These are phyloP conservation scores for Psephotus haematonotus DNA, from an alignment of 2,113 vertebrate species.

Conservation along the genomic window DNA sequence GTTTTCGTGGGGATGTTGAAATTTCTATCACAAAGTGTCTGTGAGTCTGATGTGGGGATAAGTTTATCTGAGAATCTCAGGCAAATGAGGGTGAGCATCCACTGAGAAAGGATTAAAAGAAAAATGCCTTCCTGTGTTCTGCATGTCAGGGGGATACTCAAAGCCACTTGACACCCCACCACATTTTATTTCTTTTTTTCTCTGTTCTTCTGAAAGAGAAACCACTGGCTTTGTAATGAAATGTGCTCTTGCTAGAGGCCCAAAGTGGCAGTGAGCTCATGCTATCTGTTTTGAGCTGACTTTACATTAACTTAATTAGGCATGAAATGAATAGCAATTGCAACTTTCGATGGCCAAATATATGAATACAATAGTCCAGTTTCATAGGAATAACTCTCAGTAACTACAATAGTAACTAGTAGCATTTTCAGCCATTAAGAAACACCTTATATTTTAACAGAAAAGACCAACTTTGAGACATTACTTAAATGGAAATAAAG, in stretches of 20 bases:
- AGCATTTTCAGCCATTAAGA: not conserved
- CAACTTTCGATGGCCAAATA: not conserved
- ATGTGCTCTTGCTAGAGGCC: not conserved
- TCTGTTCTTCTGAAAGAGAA: not conserved
- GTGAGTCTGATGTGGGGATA: not conserved
- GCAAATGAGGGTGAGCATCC: not conserved
- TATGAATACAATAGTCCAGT: not conserved
- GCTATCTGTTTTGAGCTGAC: not conserved
- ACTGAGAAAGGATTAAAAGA: not conserved
- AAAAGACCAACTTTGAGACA: not conserved
- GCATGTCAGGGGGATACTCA: not conserved
- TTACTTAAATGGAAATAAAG: not conserved
- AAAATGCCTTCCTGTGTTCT: not conserved
- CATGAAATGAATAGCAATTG: not conserved
- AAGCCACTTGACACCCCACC: not conserved
- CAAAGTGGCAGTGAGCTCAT: not conserved
- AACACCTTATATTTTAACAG: not conserved
- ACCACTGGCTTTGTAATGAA: not conserved
- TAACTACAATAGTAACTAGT: not conserved
- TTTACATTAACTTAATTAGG: not conserved
- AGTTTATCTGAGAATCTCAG: not conserved
- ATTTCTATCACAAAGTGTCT: not conserved
- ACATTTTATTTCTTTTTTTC: not conserved
- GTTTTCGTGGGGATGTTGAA: not conserved
- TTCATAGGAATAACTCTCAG: not conserved